A percentile compares a stretch with the other conserved stretches of the same genome.
Conservation (phyloP, 1,140 invertebrate genomes). For the Drosophila mojavensis region DNA sequence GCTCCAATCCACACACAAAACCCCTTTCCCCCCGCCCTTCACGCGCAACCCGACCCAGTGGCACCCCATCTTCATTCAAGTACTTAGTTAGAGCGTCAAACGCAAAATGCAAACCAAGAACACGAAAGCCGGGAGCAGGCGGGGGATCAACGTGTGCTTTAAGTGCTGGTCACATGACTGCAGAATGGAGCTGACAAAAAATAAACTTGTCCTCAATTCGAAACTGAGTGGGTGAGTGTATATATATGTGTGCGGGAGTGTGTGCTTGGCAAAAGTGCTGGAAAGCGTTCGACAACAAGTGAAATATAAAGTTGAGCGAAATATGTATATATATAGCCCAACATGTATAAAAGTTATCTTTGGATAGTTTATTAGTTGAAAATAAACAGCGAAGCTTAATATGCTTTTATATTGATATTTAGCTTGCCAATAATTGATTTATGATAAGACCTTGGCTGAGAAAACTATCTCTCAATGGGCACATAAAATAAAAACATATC, state of each 20-base stretch:
- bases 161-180: slow-evolving; percentile 50
- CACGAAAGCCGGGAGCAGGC: neutral
- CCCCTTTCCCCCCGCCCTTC: too few relatives aligned
- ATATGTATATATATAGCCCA: neutral
- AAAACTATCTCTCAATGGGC: too few relatives aligned
- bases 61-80: slow-evolving; percentile 29
- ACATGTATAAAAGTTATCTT: too few relatives aligned
- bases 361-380: slow-evolving; percentile 12
- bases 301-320: slow-evolving; percentile 9
- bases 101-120: slow-evolving; percentile 39
- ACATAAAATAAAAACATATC: too few relatives aligned
- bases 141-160: slow-evolving; percentile 34
- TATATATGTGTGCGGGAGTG: slow-evolving; percentile 14
- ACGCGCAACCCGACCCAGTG: neutral
- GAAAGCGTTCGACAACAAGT: slow-evolving; percentile 18
- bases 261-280: slow-evolving; percentile 24
- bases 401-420: slow-evolving; percentile 6
- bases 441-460: neutral
- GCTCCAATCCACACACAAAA: neutral
- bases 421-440: neutral
- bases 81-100: slow-evolving; percentile 56
- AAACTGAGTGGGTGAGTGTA: neutral
- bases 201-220: slow-evolving; percentile 51
- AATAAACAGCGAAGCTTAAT: slow-evolving; percentile 1
- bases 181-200: slow-evolving; percentile 47